These are phyloP conservation scores for Steinernema scapterisci DNA, from an alignment of 2,888 invertebrate genomes.

Conservation along the genomic window DNA sequence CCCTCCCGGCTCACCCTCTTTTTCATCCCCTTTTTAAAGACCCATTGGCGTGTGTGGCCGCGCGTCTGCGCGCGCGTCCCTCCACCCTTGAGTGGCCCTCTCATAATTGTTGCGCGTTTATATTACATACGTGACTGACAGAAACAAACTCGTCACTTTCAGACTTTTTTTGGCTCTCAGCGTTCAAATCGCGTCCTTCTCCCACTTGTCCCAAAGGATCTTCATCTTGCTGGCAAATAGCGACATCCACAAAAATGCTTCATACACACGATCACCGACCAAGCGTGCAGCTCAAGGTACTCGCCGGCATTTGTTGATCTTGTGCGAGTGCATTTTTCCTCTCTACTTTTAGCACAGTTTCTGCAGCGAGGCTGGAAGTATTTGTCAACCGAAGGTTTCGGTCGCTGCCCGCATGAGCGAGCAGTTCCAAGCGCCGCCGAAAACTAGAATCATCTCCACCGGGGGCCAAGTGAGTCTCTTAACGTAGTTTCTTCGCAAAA, in stretches of 20 bases:
- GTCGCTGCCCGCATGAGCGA: conserved; percentile 33
- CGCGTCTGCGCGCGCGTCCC: too few species aligned
- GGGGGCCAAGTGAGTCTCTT: conserved; percentile 14
- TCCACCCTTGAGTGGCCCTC: not conserved
- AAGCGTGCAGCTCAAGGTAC: conserved; percentile 23
- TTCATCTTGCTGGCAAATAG: not conserved
- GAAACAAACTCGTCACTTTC: not conserved
- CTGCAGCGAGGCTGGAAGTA: conserved; percentile 15
- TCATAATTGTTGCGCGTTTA: conserved; percentile 11
- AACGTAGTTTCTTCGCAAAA: not conserved
- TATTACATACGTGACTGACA: not conserved
- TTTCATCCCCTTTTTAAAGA: conserved; percentile 13
- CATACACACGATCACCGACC: conserved; percentile 19
- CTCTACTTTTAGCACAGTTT: conserved; percentile 23
- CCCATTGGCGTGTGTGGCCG: not conserved
- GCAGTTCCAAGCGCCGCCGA: conserved; percentile 18
- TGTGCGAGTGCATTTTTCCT: not conserved
- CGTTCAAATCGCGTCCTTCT: not conserved
- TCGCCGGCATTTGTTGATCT: not conserved
- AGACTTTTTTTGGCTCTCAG: not conserved
- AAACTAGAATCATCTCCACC: conserved; percentile 14
- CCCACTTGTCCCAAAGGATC: not conserved
- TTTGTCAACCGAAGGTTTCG: conserved; percentile 17
- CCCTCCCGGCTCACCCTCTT: not conserved
- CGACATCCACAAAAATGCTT: conserved; percentile 3